Evolutionary conservation across 2,888 invertebrate species (phyloP), one percentile per base, ranked within the genome.

Genomic region (Blastobasis lacticolella): DNA sequence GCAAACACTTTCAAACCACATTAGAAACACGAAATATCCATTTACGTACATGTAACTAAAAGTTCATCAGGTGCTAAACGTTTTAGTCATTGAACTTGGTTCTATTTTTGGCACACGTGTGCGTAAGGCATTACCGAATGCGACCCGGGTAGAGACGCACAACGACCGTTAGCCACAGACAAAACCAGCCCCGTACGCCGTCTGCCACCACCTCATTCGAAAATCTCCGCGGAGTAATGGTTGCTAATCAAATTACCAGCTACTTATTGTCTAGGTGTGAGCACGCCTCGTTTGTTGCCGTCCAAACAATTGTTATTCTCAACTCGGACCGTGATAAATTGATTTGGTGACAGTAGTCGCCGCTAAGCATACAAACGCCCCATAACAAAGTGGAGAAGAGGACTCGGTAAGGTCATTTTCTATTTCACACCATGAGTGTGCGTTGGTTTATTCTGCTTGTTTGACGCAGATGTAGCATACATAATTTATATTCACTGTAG

Each of bases 311-410:
- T 78, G 75, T 73, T 70, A 78, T 82, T 77, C 81, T 71, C 68
- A 69, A 69, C 72, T 73, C 65, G 74, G 67, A 57, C 66, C 73
- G 78, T 76, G 76, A 78, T 79, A 78, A 80, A 81, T 83, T 76
- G 75, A 76, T 78, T 80, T 74, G 76, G 75, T 79, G 78, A 76
- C 81, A 76, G 69, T 66, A 62, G 64, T 61, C 68, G 57, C 71
- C 64, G 66, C 60, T 69, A 64, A 62, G 76, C 77, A 81, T 78
- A 78, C 79, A 75, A 80, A 81, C 73, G 69, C 65, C 57, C 67
- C 56, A 69, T 75, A 73, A 78, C 64, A 63, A 68, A 66, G 64
- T 59, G 69, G 63, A 70, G 67, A 77, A 73, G 73, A 77, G 77
- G 74, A 78, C 68, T 23, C 23, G 60, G 6, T n/a, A 67, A 59